Base-by-base conservation (phyloP, 2,113 vertebrate genomes). In the Varanus salvator region DNA sequence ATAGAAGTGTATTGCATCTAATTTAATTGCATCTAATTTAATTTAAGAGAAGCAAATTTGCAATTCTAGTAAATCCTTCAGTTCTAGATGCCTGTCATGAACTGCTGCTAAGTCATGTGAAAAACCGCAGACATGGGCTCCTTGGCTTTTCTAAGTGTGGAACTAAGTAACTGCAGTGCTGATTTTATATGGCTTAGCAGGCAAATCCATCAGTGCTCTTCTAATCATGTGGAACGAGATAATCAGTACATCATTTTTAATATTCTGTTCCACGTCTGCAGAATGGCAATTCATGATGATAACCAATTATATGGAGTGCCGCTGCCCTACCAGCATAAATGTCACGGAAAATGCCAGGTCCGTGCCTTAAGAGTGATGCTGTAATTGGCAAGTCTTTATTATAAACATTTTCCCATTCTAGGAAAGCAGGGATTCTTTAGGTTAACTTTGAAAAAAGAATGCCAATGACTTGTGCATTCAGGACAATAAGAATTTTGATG, bases 351-450 rank as follows among this genome's bases (percentile, higher is more conserved):
- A 90, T 75, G n/a, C 4, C 17, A 48, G 4, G 8, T 81, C 88
- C 60, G 90, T 92, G 76, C 60, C 90, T 84, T 69, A 92, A 76
- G 80, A 5, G 85, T 80, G 84, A 94, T 89, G 3, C 89, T 34
- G 9, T 80, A 86, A 92, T 89, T 82, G 91, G 21, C 75, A 93
- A 64, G 82, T 90, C 80, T 77, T 14, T 95, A 81, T 95, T 95
- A 90, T 90, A 96, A 95, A 86, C 72, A 93, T 89, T 89, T 88
- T 90, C 89, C 90, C 71, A 94, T 90, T 57, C 34, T 85, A 91
- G 84, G 87, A 89, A 95, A 92, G 87, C 34, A 86, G 87, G 75
- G 80, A 0, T n/a, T 83, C 21, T 81, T 44, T 23, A 91, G 90
- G 88, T 57, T 81, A 91, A 89, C 83, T 4, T 15, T 90, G 66